A percentile compares a stretch with the other conserved stretches of the same genome.
phyloP scores from a whole-genome alignment of 2,888 invertebrate genomes.

The Imbricaverruca yamaguchii region DNA sequence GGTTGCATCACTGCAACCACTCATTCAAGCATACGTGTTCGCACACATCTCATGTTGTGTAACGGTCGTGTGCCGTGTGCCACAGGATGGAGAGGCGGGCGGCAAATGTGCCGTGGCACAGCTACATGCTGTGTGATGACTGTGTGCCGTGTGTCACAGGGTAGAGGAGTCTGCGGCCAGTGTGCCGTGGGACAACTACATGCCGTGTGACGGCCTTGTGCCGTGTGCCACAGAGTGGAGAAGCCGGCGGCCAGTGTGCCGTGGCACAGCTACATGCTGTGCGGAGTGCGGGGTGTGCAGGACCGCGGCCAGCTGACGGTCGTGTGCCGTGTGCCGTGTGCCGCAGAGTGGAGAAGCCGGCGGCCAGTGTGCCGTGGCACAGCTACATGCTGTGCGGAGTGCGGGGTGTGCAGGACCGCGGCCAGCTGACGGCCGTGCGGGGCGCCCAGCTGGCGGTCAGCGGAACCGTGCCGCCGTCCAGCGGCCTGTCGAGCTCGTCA shows the following conservation, averaged over 20 bases:
- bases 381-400: slow-evolving; percentile 92
- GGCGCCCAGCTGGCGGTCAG: slow-evolving; percentile 69
- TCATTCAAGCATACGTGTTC: too few species aligned
- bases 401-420: slow-evolving; percentile 62
- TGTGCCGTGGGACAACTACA: slow-evolving; percentile 84
- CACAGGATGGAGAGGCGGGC: slow-evolving; percentile 19
- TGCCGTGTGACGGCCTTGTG: too few species aligned
- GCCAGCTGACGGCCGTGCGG: slow-evolving; percentile 35
- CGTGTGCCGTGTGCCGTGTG: slow-evolving; percentile 36
- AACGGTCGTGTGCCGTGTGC: not conserved
- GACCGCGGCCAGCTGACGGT: slow-evolving; percentile 46
- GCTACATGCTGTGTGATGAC: slow-evolving; percentile 71
- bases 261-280: slow-evolving; percentile 92
- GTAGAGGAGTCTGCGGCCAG: slow-evolving; percentile 21
- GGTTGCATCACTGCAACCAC: too few species aligned
- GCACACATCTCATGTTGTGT: too few species aligned
- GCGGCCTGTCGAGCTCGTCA: slow-evolving; percentile 95
- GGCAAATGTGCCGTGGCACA: slow-evolving; percentile 71
- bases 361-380: slow-evolving; percentile 66
- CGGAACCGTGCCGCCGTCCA: slow-evolving; percentile 83
- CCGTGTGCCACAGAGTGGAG: not conserved
- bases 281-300: slow-evolving; percentile 73
- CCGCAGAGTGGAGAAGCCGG: slow-evolving; percentile 17
- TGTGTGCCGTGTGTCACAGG: slow-evolving; percentile 33
- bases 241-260: slow-evolving; percentile 47